Evolutionary conservation across 2,797 vertebrate genomes (phyloP).

Genomic region (Aulostomus chinensis): DNA sequence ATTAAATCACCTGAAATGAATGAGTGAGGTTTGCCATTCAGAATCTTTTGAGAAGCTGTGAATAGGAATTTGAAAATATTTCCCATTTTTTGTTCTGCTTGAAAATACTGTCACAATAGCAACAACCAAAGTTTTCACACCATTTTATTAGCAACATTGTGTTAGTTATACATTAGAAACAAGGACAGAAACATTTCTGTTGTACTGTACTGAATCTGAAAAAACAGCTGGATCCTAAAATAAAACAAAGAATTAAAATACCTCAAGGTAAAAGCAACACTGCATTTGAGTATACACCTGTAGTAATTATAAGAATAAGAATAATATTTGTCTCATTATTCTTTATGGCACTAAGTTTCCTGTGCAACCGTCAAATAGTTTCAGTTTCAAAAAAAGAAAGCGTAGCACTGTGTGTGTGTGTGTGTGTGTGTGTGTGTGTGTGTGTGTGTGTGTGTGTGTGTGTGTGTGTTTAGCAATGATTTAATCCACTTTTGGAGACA

Average conservation of each 20-base stretch:
- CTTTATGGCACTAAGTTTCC: constrained; percentile 73
- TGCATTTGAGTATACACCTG: constrained; percentile 70
- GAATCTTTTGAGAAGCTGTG: too few species aligned
- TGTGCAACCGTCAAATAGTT: constrained; percentile 65
- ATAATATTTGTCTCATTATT: constrained; percentile 59
- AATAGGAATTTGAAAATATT: too few species aligned
- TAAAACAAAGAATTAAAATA: constrained; percentile 68
- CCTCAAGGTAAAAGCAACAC: constrained; percentile 70
- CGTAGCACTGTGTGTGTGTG: constrained; percentile 36
- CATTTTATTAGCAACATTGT: constrained; percentile 85
- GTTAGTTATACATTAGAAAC: constrained; percentile 80
- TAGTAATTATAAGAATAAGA: constrained; percentile 58
- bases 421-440: constrained; percentile 25
- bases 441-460: constrained; percentile 16
- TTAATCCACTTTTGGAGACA: too few species aligned
- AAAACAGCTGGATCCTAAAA: constrained; percentile 69
- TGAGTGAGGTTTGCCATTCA: too few species aligned
- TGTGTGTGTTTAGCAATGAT: too few species aligned
- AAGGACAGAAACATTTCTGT: constrained; percentile 77
- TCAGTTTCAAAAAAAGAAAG: constrained; percentile 56
- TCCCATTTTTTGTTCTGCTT: too few species aligned
- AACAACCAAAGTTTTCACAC: constrained; percentile 58
- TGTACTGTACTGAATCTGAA: constrained; percentile 68
- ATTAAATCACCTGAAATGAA: too few species aligned
- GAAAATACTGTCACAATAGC: too few species aligned